Conservation (phyloP, 2,797 vertebrate genomes). For the Xiphorhynchus erythropygius region DNA sequence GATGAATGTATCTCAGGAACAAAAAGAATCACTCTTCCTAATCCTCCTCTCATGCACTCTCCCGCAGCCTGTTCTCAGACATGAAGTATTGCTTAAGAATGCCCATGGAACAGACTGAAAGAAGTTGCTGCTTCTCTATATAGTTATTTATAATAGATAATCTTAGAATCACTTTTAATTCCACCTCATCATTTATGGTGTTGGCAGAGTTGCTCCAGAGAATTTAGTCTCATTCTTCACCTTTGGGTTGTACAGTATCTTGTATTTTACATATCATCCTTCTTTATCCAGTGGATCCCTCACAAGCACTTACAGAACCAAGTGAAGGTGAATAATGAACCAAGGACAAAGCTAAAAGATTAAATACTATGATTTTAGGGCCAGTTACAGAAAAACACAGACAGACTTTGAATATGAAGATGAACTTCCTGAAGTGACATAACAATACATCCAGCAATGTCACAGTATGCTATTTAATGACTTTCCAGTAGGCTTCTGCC, state of each 20-base stretch:
- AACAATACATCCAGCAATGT: neutral
- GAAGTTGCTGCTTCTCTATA: neutral
- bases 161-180: constrained; percentile 53
- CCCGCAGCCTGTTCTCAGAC: constrained; percentile 25
- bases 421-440: neutral
- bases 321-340: neutral
- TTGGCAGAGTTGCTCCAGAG: constrained; percentile 11
- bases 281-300: neutral
- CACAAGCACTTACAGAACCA: neutral
- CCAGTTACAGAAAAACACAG: neutral
- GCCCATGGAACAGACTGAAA: neutral
- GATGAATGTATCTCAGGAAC: constrained; percentile 21
- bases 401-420: neutral
- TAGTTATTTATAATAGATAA: constrained; percentile 52
- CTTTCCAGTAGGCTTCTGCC: neutral
- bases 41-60: neutral
- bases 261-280: neutral
- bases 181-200: constrained; percentile 29
- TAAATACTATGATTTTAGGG: neutral
- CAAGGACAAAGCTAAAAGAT: neutral
- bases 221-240: constrained; percentile 48
- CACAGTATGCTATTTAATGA: no score
- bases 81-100: constrained; percentile 31
- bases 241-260: neutral
- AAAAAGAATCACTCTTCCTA: constrained; percentile 27